Percentiles rank a stretch among this genome's conserved stretches.
Conservation (phyloP, 1,140 invertebrate species). For the Elysia chlorotica region DNA sequence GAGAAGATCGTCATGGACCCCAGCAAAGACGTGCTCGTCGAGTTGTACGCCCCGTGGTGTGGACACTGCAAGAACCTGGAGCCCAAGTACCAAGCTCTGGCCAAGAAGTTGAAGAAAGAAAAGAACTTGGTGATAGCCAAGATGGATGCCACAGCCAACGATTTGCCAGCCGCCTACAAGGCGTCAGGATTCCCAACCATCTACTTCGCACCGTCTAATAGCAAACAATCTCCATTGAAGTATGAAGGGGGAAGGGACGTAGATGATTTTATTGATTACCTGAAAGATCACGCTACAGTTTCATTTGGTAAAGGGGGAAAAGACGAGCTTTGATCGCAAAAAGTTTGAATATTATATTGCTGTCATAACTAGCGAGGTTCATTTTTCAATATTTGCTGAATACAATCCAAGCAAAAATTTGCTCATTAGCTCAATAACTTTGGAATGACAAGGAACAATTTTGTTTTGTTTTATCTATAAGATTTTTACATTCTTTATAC, state of each 20-base stretch:
- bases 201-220: slow-evolving; percentile 81
- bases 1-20: slow-evolving; percentile 90
- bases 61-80: slow-evolving; percentile 96
- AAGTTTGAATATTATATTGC: too few species aligned
- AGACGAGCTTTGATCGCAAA: slow-evolving; percentile 58
- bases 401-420: too few species aligned
- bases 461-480: too few species aligned
- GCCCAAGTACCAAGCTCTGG: slow-evolving; percentile 92
- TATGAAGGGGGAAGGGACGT: slow-evolving; percentile 90
- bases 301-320: slow-evolving; percentile 47
- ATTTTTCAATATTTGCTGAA: too few species aligned
- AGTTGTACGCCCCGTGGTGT: slow-evolving; percentile 98
- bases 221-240: slow-evolving; percentile 79
- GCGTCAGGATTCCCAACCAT: slow-evolving; percentile 95
- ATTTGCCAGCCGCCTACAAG: slow-evolving; percentile 86
- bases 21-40: slow-evolving; percentile 90
- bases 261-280: slow-evolving; percentile 94
- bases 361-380: too few species aligned
- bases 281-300: slow-evolving; percentile 88
- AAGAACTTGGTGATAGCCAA: slow-evolving; percentile 89
- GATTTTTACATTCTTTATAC: too few species aligned
- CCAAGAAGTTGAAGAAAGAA: slow-evolving; percentile 83
- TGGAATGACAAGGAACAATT: too few species aligned
- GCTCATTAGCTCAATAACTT: too few species aligned
- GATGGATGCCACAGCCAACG: slow-evolving; percentile 98